phyloP scores from a whole-genome alignment of 2,888 invertebrate genomes.

The Elgonia sp. region DNA sequence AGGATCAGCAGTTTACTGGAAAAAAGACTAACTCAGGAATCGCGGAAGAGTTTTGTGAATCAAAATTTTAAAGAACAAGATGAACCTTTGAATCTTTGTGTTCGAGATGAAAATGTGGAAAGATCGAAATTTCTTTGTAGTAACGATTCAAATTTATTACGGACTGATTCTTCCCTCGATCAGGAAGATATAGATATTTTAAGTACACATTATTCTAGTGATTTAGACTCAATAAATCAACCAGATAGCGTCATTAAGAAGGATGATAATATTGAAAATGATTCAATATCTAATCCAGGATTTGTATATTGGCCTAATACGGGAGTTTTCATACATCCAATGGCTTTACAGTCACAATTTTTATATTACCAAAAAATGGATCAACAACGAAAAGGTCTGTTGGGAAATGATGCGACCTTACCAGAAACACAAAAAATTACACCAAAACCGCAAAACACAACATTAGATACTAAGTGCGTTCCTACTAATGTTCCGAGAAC shows the following conservation, averaged over 20 bases:
- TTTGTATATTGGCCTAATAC: conserved; percentile 92
- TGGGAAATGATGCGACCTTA: conserved; percentile 70
- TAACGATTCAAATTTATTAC: conserved; percentile 88
- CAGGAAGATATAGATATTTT: conserved; percentile 87
- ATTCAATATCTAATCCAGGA: conserved; percentile 86
- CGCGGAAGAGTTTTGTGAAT: conserved; percentile 87
- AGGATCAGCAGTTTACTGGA: conserved; percentile 91
- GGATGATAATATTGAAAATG: conserved; percentile 86
- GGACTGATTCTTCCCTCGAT: conserved; percentile 89
- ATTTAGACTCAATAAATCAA: conserved; percentile 67
- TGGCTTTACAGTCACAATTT: conserved; percentile 91
- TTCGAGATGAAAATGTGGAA: conserved; percentile 91
- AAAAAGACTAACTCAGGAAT: conserved; percentile 91
- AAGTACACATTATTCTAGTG: conserved; percentile 70
- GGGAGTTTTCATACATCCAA: conserved; percentile 92
- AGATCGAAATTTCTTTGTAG: conserved; percentile 90
- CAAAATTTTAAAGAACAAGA: conserved; percentile 88
- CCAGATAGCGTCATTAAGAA: conserved; percentile 86
- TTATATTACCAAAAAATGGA: conserved; percentile 93
- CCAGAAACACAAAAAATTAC: conserved; percentile 85
- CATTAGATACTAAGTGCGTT: conserved; percentile 80
- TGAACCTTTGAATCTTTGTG: conserved; percentile 94
- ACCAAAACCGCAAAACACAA: conserved; percentile 86
- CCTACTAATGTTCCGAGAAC: conserved; percentile 59
- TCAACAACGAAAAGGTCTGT: conserved; percentile 86